Conservation (phyloP, 2,113 vertebrate genomes). For the Xenopus laevis region DNA sequence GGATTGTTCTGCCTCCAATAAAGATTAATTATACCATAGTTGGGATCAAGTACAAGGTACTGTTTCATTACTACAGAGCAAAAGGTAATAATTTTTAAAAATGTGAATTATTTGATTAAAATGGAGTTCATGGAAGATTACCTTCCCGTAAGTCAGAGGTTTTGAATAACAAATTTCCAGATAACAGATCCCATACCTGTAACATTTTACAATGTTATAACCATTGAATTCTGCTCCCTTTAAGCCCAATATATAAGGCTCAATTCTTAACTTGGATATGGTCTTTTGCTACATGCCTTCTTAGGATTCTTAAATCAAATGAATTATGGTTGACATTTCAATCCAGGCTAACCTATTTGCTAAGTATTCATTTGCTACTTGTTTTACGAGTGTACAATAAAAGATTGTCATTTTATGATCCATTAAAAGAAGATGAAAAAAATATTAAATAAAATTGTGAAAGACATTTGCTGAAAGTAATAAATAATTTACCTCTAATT, state of each 20-base stretch:
- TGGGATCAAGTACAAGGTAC: too few relatives aligned
- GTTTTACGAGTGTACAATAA: slow-evolving; percentile 59
- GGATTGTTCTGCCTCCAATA: too few relatives aligned
- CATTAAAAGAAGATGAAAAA: slow-evolving; percentile 63
- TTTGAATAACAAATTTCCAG: too few relatives aligned
- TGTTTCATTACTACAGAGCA: too few relatives aligned
- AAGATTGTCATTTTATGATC: slow-evolving; percentile 63
- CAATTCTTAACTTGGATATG: slow-evolving; percentile 33
- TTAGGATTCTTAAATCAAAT: slow-evolving; percentile 39
- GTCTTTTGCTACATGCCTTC: slow-evolving; percentile 44
- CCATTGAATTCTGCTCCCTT: neutral
- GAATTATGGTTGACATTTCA: slow-evolving; percentile 63
- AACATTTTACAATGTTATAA: neutral
- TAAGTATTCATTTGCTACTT: slow-evolving; percentile 63
- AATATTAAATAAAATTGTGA: slow-evolving; percentile 67
- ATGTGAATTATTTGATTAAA: too few relatives aligned
- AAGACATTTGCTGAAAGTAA: slow-evolving; percentile 65
- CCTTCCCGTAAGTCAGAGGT: too few relatives aligned
- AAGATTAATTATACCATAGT: too few relatives aligned
- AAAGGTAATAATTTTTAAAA: too few relatives aligned
- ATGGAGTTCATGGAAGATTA: too few relatives aligned
- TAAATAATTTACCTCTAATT: slow-evolving; percentile 72
- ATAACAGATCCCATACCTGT: too few relatives aligned
- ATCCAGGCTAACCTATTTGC: slow-evolving; percentile 56
- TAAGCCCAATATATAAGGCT: slow-evolving; percentile 7